phyloP scores from a whole-genome alignment of 2,888 invertebrate genomes.

The Chymomyza procnemis region DNA sequence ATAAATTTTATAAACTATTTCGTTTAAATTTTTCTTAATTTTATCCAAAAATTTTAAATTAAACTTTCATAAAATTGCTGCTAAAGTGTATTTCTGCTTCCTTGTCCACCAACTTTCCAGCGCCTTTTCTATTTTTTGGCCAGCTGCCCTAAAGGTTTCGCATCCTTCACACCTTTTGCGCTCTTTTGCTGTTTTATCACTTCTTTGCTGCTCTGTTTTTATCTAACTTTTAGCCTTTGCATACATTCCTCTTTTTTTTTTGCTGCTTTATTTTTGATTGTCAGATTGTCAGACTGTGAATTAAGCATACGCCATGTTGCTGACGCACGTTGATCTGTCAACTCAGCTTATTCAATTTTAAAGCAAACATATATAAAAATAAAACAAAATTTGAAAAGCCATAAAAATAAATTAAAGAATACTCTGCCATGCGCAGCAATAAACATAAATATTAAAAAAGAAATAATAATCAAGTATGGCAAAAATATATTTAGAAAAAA shows the following conservation, averaged over 20 bases:
- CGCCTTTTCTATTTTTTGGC: neutral
- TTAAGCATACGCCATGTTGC: neutral
- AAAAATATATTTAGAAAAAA: neutral
- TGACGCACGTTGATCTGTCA: constrained; percentile 20
- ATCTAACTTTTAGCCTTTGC: constrained; percentile 20
- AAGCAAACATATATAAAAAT: constrained; percentile 35
- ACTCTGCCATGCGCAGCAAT: constrained; percentile 13
- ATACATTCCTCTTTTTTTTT: neutral
- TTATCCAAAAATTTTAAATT: too few species aligned
- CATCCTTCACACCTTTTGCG: neutral
- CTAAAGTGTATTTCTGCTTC: neutral
- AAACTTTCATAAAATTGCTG: neutral
- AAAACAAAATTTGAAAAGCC: constrained; percentile 37
- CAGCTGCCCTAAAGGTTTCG: neutral
- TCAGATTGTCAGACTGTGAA: neutral
- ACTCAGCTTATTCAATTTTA: constrained; percentile 51
- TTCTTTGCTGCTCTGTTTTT: constrained; percentile 5
- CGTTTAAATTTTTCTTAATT: too few species aligned
- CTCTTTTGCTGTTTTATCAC: neutral
- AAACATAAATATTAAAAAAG: constrained; percentile 24
- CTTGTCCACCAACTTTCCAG: neutral
- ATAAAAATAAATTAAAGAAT: constrained; percentile 40
- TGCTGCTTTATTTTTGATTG: constrained; percentile 1
- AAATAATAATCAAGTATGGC: constrained; percentile 9
- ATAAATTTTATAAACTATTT: too few species aligned